A percentile compares a stretch with the other conserved stretches of the same genome.
phyloP scores from a whole-genome alignment of 2,797 vertebrate species.

The Trematomus bernacchii region DNA sequence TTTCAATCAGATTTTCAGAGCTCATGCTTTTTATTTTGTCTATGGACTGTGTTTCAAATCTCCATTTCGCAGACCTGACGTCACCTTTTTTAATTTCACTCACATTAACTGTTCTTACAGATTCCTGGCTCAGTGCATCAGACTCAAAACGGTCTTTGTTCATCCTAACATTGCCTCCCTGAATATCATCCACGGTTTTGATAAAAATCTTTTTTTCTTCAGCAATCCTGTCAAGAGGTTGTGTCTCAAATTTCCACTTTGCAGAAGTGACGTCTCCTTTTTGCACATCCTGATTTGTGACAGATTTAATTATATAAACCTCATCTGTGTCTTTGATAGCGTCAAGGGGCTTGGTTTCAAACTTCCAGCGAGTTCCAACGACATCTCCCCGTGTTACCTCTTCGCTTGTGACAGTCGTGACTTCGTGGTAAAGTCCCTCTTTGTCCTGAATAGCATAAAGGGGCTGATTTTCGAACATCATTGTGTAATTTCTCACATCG shows the following conservation, averaged over 20 bases:
- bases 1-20: slow-evolving; percentile 88
- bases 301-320: slow-evolving; percentile 92
- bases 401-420: slow-evolving; percentile 94
- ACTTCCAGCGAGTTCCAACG: slow-evolving; percentile 92
- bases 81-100: slow-evolving; percentile 93
- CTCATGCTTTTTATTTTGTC: slow-evolving; percentile 91
- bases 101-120: slow-evolving; percentile 89
- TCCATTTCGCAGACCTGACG: slow-evolving; percentile 93
- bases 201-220: slow-evolving; percentile 82
- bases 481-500: slow-evolving; percentile 91
- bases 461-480: slow-evolving; percentile 95
- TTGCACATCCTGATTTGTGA: slow-evolving; percentile 92
- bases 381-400: slow-evolving; percentile 93
- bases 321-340: slow-evolving; percentile 91
- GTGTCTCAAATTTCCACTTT: slow-evolving; percentile 95
- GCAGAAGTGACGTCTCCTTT: slow-evolving; percentile 92
- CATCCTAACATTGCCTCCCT: slow-evolving; percentile 90
- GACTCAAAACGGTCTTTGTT: slow-evolving; percentile 90
- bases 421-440: slow-evolving; percentile 93
- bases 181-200: slow-evolving; percentile 87
- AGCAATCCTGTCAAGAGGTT: slow-evolving; percentile 91
- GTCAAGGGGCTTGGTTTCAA: slow-evolving; percentile 96
- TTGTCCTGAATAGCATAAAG: slow-evolving; percentile 94
- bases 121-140: slow-evolving; percentile 77
- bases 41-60: slow-evolving; percentile 93